A percentile compares a stretch with the other conserved stretches of the same genome.
These are phyloP conservation scores for Centropus bengalensis DNA, from an alignment of 2,113 vertebrate species.

Conservation along the genomic window DNA sequence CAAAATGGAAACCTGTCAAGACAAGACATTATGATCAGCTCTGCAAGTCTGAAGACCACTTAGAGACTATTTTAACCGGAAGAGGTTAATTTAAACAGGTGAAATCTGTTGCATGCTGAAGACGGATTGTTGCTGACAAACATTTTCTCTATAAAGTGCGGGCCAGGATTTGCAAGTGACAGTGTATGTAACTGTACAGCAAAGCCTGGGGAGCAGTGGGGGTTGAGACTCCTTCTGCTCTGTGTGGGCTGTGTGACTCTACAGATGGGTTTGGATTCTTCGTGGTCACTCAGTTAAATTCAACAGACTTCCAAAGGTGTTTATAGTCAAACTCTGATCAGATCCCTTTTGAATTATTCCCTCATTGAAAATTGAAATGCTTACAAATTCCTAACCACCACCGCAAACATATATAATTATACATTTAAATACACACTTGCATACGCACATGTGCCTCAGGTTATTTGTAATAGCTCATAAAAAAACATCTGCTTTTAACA, in stretches of 20 bases:
- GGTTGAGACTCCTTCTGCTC: neutral
- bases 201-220: neutral
- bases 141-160: fast-evolving
- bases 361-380: neutral
- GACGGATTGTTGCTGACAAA: neutral
- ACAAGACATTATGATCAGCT: neutral
- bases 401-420: neutral
- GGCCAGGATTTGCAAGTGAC: neutral
- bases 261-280: neutral
- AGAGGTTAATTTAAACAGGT: neutral
- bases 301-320: neutral
- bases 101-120: neutral
- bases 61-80: neutral
- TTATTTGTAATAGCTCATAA: neutral
- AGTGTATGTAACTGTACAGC: neutral
- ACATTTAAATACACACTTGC: neutral
- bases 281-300: neutral
- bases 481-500: neutral
- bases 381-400: neutral
- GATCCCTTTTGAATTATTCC: neutral
- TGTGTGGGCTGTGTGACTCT: fast-evolving
- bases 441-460: neutral
- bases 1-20: neutral
- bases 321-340: neutral
- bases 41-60: neutral